These are phyloP conservation scores for Smutsia gigantea DNA, from an alignment of 2,797 vertebrate genomes.

Conservation along the genomic window DNA sequence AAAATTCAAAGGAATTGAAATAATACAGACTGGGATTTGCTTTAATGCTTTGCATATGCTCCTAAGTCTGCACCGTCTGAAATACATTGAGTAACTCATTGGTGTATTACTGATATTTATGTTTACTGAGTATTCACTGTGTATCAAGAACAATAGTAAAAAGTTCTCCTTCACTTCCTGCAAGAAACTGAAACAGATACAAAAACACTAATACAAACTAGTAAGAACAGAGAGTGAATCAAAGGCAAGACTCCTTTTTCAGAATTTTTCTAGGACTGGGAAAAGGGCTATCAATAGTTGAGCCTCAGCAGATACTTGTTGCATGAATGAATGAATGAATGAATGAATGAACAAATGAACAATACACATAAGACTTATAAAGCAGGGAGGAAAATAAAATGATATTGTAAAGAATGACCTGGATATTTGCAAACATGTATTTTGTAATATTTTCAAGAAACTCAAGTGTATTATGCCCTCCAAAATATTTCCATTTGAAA, in stretches of 20 bases:
- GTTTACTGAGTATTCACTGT: not conserved
- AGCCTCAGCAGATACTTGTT: not conserved
- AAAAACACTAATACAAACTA: not conserved
- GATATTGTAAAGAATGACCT: not conserved
- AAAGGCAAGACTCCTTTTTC: not conserved
- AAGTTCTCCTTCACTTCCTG: not conserved
- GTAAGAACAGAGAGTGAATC: not conserved
- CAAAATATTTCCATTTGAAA: not conserved
- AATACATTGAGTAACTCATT: conserved; percentile 4
- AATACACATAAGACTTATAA: not conserved
- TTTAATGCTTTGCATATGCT: not conserved
- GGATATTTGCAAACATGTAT: not conserved
- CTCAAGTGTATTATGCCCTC: not conserved
- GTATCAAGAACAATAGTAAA: not conserved
- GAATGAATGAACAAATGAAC: not conserved
- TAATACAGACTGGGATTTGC: not conserved
- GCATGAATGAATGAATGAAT: not conserved
- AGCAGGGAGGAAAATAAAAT: not conserved
- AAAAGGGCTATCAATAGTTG: not conserved
- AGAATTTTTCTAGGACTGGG: not conserved
- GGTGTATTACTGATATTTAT: not conserved
- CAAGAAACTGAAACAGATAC: not conserved
- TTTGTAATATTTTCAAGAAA: not conserved
- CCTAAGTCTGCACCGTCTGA: not conserved
- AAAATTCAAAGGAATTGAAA: not conserved